A percentile compares a stretch with the other conserved stretches of the same genome.
phyloP scores from a whole-genome alignment of 2,113 vertebrate species.

The Pomatorhinus ruficollis region DNA sequence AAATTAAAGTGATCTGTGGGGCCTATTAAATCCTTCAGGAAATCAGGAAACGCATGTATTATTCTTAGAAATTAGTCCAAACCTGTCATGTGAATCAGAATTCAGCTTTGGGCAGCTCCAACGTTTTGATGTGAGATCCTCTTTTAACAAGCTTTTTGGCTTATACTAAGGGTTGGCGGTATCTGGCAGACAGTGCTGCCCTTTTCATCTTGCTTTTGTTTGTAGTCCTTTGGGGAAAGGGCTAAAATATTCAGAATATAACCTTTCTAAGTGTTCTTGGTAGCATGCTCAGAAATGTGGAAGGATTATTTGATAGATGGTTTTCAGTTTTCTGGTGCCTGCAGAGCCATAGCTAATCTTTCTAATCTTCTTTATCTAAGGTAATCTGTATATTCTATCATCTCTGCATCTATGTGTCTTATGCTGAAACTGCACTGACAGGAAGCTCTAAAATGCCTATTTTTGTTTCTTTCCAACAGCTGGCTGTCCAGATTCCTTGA shows the following conservation, averaged over 20 bases:
- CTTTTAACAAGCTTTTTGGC: conserved; percentile 35
- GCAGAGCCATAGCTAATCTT: conserved; percentile 40
- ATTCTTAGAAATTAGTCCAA: not conserved
- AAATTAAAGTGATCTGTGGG: not conserved
- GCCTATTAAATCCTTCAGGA: not conserved
- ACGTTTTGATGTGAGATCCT: conserved; percentile 2
- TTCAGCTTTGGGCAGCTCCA: conserved; percentile 1
- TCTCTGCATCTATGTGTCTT: not conserved
- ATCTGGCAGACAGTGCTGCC: conserved; percentile 36
- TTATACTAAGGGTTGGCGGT: not conserved
- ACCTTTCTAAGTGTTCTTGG: conserved; percentile 38
- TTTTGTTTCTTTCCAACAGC: conserved; percentile 76
- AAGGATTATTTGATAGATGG: conserved; percentile 34
- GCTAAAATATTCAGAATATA: conserved; percentile 19
- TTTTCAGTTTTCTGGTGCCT: conserved; percentile 9
- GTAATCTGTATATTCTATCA: conserved; percentile 41
- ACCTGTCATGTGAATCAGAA: not conserved
- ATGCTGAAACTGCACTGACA: not conserved
- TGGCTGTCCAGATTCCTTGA: conserved; percentile 86
- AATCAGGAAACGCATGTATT: not conserved
- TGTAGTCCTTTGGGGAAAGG: conserved; percentile 38
- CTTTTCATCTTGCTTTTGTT: conserved; percentile 56
- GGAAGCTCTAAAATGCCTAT: conserved; percentile 4
- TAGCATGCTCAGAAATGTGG: conserved; percentile 6
- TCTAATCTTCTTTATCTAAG: conserved; percentile 51